Percentiles rank a stretch among this genome's conserved stretches.
Evolutionary conservation across 2,888 invertebrate species (phyloP).

Genomic region (Drosophila cognata): DNA sequence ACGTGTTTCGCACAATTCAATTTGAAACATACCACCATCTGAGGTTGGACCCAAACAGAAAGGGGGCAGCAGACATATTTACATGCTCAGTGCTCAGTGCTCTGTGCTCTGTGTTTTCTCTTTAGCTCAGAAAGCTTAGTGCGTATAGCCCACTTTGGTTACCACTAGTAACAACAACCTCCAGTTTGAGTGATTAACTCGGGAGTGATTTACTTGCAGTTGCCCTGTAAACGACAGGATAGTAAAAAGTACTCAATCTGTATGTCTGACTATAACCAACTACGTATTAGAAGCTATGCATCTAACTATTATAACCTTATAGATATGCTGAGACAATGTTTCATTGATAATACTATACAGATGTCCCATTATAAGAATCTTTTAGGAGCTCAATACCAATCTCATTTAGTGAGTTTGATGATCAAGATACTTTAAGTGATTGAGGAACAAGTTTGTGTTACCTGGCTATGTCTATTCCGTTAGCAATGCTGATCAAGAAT

Average conservation of each 20-base stretch:
- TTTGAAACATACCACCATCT: slow-evolving; percentile 65
- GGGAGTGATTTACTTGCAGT: not conserved
- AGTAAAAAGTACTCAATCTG: not conserved
- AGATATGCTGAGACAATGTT: not conserved
- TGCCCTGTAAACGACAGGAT: not conserved
- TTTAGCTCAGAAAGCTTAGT: slow-evolving; percentile 12
- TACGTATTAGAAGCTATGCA: rapidly evolving
- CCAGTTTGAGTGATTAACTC: not conserved
- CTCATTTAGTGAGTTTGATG: not conserved
- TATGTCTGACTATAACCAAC: not conserved
- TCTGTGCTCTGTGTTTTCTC: not conserved
- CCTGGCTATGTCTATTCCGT: not conserved
- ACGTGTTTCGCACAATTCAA: slow-evolving; percentile 79
- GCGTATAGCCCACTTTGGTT: slow-evolving; percentile 56
- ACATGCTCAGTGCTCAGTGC: slow-evolving; percentile 28
- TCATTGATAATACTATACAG: not conserved
- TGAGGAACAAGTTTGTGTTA: not conserved
- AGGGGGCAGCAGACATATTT: slow-evolving; percentile 15
- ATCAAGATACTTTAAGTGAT: not conserved
- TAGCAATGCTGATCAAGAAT: not conserved
- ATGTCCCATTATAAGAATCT: not conserved
- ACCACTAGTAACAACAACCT: slow-evolving; percentile 62
- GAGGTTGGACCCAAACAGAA: not conserved
- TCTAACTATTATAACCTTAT: not conserved
- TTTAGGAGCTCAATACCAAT: not conserved